Conservation (phyloP, 2,113 vertebrate species). For the Nyctereutes procyonoides region DNA sequence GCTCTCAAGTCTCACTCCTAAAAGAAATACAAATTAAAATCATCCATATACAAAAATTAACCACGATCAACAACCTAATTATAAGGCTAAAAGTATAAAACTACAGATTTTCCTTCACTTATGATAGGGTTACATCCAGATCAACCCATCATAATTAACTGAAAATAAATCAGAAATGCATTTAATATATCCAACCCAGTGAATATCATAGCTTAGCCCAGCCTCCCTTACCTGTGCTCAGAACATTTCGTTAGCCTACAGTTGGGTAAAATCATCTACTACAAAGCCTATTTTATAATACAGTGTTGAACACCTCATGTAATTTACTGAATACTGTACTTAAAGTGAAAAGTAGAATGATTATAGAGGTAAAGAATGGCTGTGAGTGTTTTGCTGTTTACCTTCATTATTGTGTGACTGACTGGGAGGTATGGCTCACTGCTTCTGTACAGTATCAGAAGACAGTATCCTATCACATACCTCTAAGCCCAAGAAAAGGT, state of each 20-base stretch:
- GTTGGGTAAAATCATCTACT: not conserved
- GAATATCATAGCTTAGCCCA: not conserved
- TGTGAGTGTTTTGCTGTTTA: not conserved
- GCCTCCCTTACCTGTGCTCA: not conserved
- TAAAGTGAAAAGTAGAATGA: not conserved
- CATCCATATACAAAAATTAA: not conserved
- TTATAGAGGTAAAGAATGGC: not conserved
- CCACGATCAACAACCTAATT: not conserved
- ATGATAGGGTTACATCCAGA: not conserved
- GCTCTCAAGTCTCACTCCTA: not conserved
- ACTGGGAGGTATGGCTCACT: not conserved
- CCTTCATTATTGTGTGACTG: not conserved
- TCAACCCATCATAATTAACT: not conserved
- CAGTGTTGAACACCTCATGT: not conserved
- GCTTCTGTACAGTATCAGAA: not conserved
- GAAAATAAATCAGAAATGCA: not conserved
- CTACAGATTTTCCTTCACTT: not conserved
- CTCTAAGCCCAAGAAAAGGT: not conserved
- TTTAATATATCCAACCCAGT: not conserved
- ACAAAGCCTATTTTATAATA: not conserved
- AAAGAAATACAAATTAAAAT: slow-evolving; percentile 49
- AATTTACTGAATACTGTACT: not conserved
- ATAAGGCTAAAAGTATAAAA: not conserved
- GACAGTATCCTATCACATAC: not conserved
- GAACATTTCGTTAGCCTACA: not conserved